Evolutionary conservation across 2,888 invertebrate species (phyloP).

Genomic region (Poecilobothrus nobilitatus): DNA sequence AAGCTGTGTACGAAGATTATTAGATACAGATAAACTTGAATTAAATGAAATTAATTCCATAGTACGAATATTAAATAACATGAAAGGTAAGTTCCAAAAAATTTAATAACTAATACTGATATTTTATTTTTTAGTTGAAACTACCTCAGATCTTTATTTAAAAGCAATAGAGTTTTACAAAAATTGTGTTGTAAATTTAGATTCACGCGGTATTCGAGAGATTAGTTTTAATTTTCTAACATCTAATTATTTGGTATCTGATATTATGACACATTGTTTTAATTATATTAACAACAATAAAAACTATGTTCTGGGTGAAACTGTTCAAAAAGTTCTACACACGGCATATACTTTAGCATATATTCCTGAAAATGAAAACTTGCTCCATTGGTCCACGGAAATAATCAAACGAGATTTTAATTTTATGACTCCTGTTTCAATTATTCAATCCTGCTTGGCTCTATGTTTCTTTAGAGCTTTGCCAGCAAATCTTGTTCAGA

Average conservation of each 20-base stretch:
- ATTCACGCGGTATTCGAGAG: conserved; percentile 45
- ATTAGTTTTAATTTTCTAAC: conserved; percentile 41
- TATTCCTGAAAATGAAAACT: conserved; percentile 41
- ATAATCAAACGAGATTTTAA: conserved; percentile 48
- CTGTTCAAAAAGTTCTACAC: conserved; percentile 46
- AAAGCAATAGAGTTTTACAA: conserved; percentile 40
- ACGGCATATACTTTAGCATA: conserved; percentile 48
- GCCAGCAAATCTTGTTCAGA: conserved; percentile 46
- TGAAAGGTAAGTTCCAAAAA: conserved; percentile 30
- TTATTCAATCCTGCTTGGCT: conserved; percentile 48
- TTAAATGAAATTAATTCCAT: conserved; percentile 35
- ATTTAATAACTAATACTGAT: conserved; percentile 14
- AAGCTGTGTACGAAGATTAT: conserved; percentile 35
- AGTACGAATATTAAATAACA: conserved; percentile 34
- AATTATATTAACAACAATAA: conserved; percentile 44
- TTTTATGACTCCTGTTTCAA: conserved; percentile 46
- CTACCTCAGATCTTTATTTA: conserved; percentile 35
- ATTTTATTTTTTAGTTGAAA: conserved; percentile 32
- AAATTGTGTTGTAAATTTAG: conserved; percentile 33
- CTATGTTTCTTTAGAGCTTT: conserved; percentile 49
- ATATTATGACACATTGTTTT: conserved; percentile 44
- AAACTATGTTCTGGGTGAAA: conserved; percentile 46
- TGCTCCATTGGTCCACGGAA: conserved; percentile 40
- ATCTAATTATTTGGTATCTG: conserved; percentile 43
- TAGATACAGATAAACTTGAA: conserved; percentile 28